These are phyloP conservation scores for Balaeniceps rex DNA, from an alignment of 2,113 vertebrate genomes.

Conservation along the genomic window DNA sequence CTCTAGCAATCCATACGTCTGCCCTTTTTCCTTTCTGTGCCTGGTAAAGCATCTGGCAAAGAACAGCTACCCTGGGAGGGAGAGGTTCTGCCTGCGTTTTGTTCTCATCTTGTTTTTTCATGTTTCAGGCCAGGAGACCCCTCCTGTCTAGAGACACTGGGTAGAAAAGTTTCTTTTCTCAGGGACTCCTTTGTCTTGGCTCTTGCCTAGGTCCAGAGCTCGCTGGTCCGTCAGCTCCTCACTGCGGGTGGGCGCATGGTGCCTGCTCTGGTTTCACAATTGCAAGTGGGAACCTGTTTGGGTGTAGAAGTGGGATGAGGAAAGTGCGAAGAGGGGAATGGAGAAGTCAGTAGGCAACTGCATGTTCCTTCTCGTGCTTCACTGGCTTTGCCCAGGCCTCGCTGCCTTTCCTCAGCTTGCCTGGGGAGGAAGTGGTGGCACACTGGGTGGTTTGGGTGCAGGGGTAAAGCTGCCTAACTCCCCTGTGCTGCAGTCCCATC, in stretches of 20 bases:
- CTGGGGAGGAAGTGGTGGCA: rapidly evolving
- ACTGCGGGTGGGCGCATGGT: rapidly evolving
- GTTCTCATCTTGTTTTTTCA: not conserved
- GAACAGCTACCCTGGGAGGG: not conserved
- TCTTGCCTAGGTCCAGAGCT: not conserved
- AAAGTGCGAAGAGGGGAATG: not conserved
- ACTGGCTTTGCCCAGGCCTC: not conserved
- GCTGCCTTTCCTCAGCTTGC: not conserved
- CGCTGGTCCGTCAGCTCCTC: not conserved
- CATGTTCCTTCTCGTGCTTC: not conserved
- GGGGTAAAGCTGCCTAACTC: not conserved
- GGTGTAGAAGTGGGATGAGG: not conserved
- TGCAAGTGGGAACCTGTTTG: not conserved
- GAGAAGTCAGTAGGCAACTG: not conserved
- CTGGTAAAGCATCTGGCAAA: not conserved
- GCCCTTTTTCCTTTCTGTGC: not conserved
- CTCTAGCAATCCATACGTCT: not conserved
- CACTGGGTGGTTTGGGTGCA: not conserved
- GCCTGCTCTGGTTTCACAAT: not conserved
- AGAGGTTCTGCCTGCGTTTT: not conserved
- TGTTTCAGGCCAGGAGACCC: not conserved
- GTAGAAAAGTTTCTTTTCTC: not conserved
- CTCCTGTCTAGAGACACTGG: not conserved
- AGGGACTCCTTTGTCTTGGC: not conserved
- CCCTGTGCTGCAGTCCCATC: not conserved